A percentile compares a stretch with the other conserved stretches of the same genome.
Conservation (phyloP, 1,140 invertebrate species). For the Ectropis grisescens region DNA sequence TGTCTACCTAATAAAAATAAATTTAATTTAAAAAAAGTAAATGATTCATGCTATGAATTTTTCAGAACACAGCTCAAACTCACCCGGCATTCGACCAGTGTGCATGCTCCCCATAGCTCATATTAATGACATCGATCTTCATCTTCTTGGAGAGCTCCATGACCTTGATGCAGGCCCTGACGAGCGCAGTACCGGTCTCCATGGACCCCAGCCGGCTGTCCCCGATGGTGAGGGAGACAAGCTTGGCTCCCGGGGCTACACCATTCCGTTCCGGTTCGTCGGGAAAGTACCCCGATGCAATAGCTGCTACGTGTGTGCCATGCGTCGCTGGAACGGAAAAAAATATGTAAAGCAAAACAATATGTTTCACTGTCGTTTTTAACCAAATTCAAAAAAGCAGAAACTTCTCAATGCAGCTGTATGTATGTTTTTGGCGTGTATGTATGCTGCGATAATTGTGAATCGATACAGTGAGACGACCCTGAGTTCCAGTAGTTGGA, state of each 20-base stretch:
- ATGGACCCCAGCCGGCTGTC: constrained; percentile 91
- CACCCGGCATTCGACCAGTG: constrained; percentile 93
- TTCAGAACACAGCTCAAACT: no score
- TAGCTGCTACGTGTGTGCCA: constrained; percentile 97
- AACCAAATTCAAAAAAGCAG: no score
- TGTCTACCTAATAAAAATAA: no score
- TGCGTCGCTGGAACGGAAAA: constrained; percentile 81
- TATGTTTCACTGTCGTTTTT: no score
- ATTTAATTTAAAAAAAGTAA: no score
- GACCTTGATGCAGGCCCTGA: constrained; percentile 90
- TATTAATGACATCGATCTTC: constrained; percentile 93
- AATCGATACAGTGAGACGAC: no score
- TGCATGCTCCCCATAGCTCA: constrained; percentile 97
- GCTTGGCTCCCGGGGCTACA: constrained; percentile 95
- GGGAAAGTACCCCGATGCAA: constrained; percentile 93
- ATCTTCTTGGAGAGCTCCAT: constrained; percentile 78
- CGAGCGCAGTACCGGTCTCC: constrained; percentile 95
- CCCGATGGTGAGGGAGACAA: constrained; percentile 93
- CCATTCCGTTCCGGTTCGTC: constrained; percentile 93
- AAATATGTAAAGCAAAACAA: no score
- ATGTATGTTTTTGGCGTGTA: no score
- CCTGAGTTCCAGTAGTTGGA: no score
- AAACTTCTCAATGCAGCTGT: no score
- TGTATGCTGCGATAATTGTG: no score
- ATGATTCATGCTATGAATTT: no score